Conservation (phyloP, 1,140 invertebrate species). For the Oryzaephilus surinamensis region DNA sequence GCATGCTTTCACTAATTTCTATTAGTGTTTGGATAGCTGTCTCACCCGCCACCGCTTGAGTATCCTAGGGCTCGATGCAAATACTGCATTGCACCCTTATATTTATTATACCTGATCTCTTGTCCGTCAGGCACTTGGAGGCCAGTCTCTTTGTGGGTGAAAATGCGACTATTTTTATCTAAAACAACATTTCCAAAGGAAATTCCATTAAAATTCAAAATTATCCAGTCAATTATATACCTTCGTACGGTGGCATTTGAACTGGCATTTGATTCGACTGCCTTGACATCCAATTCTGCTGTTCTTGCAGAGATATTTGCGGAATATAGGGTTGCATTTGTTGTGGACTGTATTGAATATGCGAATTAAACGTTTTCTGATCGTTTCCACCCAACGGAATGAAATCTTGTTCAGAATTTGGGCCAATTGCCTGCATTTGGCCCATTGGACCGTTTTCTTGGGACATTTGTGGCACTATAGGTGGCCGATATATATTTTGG, state of each 20-base stretch:
- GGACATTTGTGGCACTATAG: no score
- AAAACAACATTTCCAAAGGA: slow-evolving; percentile 16
- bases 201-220: slow-evolving; percentile 1
- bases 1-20: no score
- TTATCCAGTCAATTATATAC: slow-evolving; percentile 1
- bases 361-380: slow-evolving; percentile 14
- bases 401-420: no score
- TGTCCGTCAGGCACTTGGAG: slow-evolving; percentile 42
- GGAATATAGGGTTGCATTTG: slow-evolving; percentile 16
- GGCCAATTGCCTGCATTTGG: no score
- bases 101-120: slow-evolving; percentile 37
- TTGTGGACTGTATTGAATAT: slow-evolving; percentile 15
- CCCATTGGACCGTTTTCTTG: no score
- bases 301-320: slow-evolving; percentile 7
- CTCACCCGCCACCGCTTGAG: slow-evolving; percentile 16
- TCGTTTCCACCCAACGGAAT: no score
- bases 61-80: slow-evolving; percentile 27
- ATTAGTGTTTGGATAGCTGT: slow-evolving; percentile 15
- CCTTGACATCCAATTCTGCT: slow-evolving; percentile 21
- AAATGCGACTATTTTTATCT: slow-evolving; percentile 47
- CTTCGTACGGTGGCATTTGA: no score
- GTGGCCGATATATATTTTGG: no score
- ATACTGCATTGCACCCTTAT: slow-evolving; percentile 32
- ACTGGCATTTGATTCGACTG: slow-evolving; percentile 19
- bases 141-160: slow-evolving; percentile 53